Evolutionary conservation across 2,113 vertebrate species (phyloP), one percentile per base, ranked within the genome.

Genomic region (Trachemys scripta): DNA sequence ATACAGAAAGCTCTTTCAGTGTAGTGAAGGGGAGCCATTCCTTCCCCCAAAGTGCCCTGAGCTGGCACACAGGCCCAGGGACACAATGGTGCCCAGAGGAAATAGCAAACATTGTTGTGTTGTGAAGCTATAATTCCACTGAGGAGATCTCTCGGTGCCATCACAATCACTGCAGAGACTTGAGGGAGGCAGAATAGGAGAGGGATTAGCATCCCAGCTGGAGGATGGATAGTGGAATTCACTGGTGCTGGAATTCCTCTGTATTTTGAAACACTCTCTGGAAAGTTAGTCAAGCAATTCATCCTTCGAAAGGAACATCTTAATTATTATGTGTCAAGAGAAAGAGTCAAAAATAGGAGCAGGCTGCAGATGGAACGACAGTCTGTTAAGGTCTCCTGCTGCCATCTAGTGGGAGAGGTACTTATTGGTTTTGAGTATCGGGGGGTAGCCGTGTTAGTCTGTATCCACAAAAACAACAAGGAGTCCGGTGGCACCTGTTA

Each of bases 321-420:
- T 45, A 20, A 88, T 14, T 42, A 31, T 3, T 11, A 4, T 2
- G n/a, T 62, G 72, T 47, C 12, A 8, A n/a, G 72, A 57, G 81
- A 94, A 82, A 38, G 53, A 0, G 0, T 6, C n/a, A 1, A 1
- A 51, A 90, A 5, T 1, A 20, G 12, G 6, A 29, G 0, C 22
- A 0, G 0, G 13, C 3, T n/a, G 6, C 29, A 10, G 29, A 0
- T 13, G 62, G 53, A 78, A 78, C 17, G 11, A 45, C n/a, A 62
- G 0, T 14, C 45, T 83, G 5, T 45, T 89, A 92, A 65, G 84
- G 84, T 85, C 65, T 83, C 93, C 2, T 13, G 53, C 90, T 95
- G 97, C 97, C 97, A 97, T 69, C 97, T 97, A 97, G 96, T 95
- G 97, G 96, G 25, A 27, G 42, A 78, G 6, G 2, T 14, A 27